Conservation (phyloP, 2,888 invertebrate genomes). For the Eueremaeus valkanovi region DNA sequence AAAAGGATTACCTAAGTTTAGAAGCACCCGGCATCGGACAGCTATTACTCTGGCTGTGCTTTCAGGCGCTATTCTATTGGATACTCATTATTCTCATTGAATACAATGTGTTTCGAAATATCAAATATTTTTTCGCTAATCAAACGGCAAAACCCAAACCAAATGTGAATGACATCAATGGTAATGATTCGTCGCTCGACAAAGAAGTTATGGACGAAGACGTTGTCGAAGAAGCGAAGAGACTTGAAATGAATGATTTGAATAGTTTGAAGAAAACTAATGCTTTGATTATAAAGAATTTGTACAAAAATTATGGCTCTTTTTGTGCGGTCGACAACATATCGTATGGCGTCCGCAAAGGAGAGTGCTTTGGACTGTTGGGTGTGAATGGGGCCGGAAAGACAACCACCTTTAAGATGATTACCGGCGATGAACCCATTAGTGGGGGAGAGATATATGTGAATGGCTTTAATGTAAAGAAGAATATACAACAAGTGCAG, state of each 20-base stretch:
- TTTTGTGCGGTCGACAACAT: conserved; percentile 63
- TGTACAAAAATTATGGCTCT: conserved; percentile 61
- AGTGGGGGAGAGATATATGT: conserved; percentile 57
- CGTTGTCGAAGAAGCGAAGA: conserved; percentile 52
- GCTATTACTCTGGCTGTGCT: conserved; percentile 61
- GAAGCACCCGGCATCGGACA: conserved; percentile 65
- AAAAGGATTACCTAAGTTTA: conserved; percentile 63
- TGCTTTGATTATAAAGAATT: conserved; percentile 59
- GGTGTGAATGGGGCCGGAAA: conserved; percentile 60
- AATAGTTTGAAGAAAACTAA: conserved; percentile 49
- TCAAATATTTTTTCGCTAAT: not conserved
- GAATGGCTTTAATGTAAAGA: conserved; percentile 55
- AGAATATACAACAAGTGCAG: conserved; percentile 48
- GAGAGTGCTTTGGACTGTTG: conserved; percentile 55
- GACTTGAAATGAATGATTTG: conserved; percentile 49
- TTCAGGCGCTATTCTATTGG: conserved; percentile 46
- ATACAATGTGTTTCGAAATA: conserved; percentile 38
- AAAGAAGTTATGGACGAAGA: conserved; percentile 50
- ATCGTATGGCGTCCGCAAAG: conserved; percentile 62
- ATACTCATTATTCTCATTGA: conserved; percentile 44
- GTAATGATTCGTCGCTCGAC: not conserved
- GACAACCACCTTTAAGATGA: conserved; percentile 59
- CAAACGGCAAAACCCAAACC: not conserved
- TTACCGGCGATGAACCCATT: conserved; percentile 56
- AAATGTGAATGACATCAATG: not conserved